These are phyloP conservation scores for Anthopleura xanthogrammica DNA, from an alignment of 92 coral and sea anemone species.

Conservation along the genomic window DNA sequence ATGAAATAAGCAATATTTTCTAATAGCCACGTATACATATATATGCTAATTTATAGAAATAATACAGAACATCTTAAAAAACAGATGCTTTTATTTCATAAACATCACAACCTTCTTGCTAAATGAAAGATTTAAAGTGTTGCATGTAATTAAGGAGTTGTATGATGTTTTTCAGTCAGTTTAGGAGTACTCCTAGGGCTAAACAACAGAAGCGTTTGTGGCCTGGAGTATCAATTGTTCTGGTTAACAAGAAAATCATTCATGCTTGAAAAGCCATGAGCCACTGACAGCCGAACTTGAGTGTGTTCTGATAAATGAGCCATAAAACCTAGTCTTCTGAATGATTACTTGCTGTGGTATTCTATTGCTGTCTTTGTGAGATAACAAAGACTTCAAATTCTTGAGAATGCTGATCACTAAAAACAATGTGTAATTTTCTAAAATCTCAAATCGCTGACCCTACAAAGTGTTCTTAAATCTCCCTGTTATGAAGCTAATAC, in stretches of 20 bases:
- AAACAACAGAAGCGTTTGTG: conserved; percentile 20
- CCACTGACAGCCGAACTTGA: conserved; percentile 12
- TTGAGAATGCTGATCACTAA: conserved; percentile 1
- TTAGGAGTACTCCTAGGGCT: conserved; percentile 4
- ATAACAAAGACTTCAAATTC: conserved; percentile 24
- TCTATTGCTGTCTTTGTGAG: conserved; percentile 2
- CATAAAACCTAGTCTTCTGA: conserved; percentile 9
- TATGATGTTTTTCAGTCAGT: conserved; percentile 1
- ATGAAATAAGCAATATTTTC: neutral
- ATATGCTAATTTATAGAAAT: neutral
- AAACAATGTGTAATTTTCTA: neutral
- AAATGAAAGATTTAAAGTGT: neutral
- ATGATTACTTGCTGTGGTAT: conserved; percentile 7
- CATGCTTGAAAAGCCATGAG: conserved; percentile 24
- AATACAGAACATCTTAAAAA: neutral
- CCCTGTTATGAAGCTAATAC: neutral
- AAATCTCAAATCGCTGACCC: neutral
- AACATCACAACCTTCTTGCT: neutral
- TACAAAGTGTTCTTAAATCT: neutral
- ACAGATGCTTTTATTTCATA: neutral
- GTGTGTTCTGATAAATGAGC: conserved; percentile 27
- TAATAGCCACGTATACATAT: neutral
- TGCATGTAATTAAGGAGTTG: neutral
- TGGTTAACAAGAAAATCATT: conserved; percentile 10
- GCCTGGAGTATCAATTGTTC: conserved; percentile 12